These are phyloP conservation scores for Rotaria socialis DNA, from an alignment of 2,888 invertebrate genomes.

Conservation along the genomic window DNA sequence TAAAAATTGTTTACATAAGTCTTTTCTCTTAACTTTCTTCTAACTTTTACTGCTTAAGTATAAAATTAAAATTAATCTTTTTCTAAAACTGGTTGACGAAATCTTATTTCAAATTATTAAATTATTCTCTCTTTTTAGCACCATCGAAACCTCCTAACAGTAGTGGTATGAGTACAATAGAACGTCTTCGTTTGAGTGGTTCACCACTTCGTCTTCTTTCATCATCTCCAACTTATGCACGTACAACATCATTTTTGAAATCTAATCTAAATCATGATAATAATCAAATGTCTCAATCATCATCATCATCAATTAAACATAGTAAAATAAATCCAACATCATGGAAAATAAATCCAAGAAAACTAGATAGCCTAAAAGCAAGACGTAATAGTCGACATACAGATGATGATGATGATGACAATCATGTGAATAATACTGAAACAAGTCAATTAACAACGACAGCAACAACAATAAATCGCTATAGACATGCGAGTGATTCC, in stretches of 20 bases:
- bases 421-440: not conserved
- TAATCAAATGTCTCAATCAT: not conserved
- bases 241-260: not conserved
- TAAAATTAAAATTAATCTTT: no score
- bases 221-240: not conserved
- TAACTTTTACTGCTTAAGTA: no score
- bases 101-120: no score
- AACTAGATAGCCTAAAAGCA: not conserved
- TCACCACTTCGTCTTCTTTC: not conserved
- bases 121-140: no score
- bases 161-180: no score
- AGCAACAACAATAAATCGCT: not conserved
- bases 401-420: not conserved
- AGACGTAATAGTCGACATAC: constrained; percentile 13
- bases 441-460: constrained; percentile 33
- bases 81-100: no score
- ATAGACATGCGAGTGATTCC: not conserved
- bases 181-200: not conserved
- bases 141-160: no score
- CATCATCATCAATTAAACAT: not conserved
- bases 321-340: not conserved
- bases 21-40: no score
- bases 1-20: no score
- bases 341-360: constrained; percentile 27
- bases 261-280: not conserved